Evolutionary conservation across 1,140 invertebrate species (phyloP).

Genomic region (Drosophila chauvacae): DNA sequence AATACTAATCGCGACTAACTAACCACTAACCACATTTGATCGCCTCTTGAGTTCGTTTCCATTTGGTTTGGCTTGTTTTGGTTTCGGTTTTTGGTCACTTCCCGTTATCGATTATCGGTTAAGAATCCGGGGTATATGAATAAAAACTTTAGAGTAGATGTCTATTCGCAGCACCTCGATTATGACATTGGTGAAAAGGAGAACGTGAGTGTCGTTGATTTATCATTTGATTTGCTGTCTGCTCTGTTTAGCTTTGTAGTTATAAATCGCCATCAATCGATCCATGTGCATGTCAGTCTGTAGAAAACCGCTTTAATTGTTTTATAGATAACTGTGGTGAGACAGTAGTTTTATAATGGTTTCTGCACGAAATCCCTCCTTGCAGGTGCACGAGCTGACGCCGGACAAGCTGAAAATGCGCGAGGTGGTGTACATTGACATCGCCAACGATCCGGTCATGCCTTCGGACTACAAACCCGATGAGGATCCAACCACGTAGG

Average conservation of each 20-base stretch:
- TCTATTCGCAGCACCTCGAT: slow-evolving; percentile 97
- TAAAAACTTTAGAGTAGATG: slow-evolving; percentile 97
- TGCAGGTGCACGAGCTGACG: slow-evolving; percentile 94
- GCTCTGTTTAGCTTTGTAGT: slow-evolving; percentile 41
- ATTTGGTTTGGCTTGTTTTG: slow-evolving; percentile 40
- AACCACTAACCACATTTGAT: slow-evolving; percentile 30
- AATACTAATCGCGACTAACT: slow-evolving; percentile 30
- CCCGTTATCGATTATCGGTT: slow-evolving; percentile 47
- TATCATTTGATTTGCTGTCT: slow-evolving; percentile 34
- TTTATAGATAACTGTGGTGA: not conserved
- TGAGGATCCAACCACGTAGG: slow-evolving; percentile 84
- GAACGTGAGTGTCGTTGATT: slow-evolving; percentile 89
- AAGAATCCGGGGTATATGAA: slow-evolving; percentile 99
- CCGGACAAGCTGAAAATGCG: slow-evolving; percentile 94
- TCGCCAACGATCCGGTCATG: slow-evolving; percentile 94
- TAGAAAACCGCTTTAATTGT: slow-evolving; percentile 60
- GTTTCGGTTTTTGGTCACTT: slow-evolving; percentile 26
- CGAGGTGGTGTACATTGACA: slow-evolving; percentile 96
- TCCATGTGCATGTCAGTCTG: slow-evolving; percentile 41
- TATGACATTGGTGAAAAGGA: slow-evolving; percentile 92
- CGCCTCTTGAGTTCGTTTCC: slow-evolving; percentile 33
- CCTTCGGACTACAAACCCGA: slow-evolving; percentile 93
- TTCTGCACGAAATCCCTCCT: not conserved
- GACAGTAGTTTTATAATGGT: slow-evolving; percentile 16
- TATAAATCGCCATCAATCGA: slow-evolving; percentile 28